Conservation (phyloP, 2,797 vertebrate genomes). For the Picus viridis region DNA sequence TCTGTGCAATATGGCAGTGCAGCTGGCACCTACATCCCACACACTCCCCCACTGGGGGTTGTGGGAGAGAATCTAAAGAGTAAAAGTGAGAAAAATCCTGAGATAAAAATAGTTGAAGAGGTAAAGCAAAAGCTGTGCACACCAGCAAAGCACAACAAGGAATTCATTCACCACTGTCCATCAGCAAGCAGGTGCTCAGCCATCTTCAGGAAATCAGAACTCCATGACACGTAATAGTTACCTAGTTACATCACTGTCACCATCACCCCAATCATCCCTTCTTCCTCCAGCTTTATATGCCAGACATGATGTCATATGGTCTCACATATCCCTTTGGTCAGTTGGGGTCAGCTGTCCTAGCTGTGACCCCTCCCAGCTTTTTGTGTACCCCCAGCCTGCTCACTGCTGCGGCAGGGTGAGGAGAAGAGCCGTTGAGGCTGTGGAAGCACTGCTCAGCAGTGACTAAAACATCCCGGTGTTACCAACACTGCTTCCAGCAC, state of each 20-base stretch:
- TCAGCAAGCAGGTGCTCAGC: not conserved
- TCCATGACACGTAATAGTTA: accelerated
- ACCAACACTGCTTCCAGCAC: not conserved
- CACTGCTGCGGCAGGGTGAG: not conserved
- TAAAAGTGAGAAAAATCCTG: not conserved
- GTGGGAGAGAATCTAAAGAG: not conserved
- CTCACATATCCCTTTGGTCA: not conserved
- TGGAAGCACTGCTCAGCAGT: too few relatives aligned
- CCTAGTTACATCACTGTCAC: not conserved
- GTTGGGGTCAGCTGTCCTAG: too few relatives aligned
- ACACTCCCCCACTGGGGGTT: not conserved
- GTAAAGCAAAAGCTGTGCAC: not conserved
- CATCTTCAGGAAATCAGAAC: not conserved
- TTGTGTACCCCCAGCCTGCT: not conserved
- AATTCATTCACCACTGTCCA: not conserved
- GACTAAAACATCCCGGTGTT: not conserved
- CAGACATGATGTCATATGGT: not conserved
- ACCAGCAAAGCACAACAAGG: not conserved
- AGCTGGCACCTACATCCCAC: too few relatives aligned
- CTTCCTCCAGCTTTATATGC: not conserved
- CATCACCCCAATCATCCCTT: not conserved
- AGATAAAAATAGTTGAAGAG: not conserved
- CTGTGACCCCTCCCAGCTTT: not conserved
- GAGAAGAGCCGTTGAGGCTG: not conserved
- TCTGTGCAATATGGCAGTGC: not conserved